phyloP scores from a whole-genome alignment of 1,140 invertebrate species.

The Drosophila quadrilineata region DNA sequence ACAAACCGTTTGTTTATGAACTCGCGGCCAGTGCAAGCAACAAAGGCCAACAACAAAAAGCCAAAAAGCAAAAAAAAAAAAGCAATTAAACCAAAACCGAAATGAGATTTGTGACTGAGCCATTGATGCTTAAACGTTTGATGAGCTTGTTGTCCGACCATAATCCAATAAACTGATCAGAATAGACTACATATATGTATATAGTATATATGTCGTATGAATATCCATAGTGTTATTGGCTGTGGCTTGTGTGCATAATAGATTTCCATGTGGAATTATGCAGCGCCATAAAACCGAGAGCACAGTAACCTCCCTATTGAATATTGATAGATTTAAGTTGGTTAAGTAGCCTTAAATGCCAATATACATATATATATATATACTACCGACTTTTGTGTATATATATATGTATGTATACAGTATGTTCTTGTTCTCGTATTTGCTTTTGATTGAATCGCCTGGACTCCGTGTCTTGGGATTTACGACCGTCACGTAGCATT shows the following conservation, averaged over 20 bases:
- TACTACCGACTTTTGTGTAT: too few species aligned
- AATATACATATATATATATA: too few species aligned
- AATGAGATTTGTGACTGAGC: too few species aligned
- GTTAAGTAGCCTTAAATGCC: slow-evolving; percentile 39
- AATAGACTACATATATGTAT: too few species aligned
- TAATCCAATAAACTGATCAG: too few species aligned
- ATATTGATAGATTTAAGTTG: slow-evolving; percentile 40
- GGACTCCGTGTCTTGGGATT: slow-evolving; percentile 13
- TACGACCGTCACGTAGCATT: slow-evolving; percentile 13
- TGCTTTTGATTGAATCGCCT: not conserved
- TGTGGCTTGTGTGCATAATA: not conserved
- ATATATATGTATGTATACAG: slow-evolving; percentile 18
- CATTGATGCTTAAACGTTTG: too few species aligned
- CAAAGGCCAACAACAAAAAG: not conserved
- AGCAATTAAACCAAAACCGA: too few species aligned
- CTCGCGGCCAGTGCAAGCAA: not conserved
- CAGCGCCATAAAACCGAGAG: not conserved
- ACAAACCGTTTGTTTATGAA: slow-evolving; percentile 6
- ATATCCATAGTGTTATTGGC: too few species aligned
- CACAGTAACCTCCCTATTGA: slow-evolving; percentile 1
- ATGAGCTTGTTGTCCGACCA: too few species aligned
- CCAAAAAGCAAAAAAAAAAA: not conserved
- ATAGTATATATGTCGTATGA: too few species aligned
- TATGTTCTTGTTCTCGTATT: not conserved
- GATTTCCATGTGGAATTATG: slow-evolving; percentile 1